Evolutionary conservation across 1,140 invertebrate species (phyloP).

Genomic region (Hormaphis cornu): DNA sequence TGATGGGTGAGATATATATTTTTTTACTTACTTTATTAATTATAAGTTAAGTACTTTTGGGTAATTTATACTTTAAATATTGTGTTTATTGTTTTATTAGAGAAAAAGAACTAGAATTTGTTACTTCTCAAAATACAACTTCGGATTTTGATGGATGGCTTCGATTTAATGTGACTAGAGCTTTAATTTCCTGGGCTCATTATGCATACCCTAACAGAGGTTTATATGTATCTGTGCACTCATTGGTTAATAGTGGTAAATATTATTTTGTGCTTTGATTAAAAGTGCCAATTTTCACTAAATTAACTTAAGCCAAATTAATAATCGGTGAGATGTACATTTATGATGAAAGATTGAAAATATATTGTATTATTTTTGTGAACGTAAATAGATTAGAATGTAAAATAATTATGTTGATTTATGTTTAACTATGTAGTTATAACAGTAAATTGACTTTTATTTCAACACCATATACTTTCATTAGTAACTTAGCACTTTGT

Average conservation of each 20-base stretch:
- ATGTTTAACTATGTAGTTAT: too few species aligned
- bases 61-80: not conserved
- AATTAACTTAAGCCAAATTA: not conserved
- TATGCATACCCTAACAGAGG: conserved; percentile 73
- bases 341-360: not conserved
- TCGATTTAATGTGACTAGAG: conserved; percentile 62
- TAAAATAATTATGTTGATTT: too few species aligned
- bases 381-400: not conserved
- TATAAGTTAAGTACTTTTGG: not conserved
- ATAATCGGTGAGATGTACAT: not conserved
- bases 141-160: conserved; percentile 62
- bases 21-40: not conserved
- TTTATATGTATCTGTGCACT: conserved; percentile 75
- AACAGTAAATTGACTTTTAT: too few species aligned
- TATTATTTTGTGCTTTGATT: too few species aligned
- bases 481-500: too few species aligned
- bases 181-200: conserved; percentile 65
- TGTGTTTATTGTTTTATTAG: conserved; percentile 33
- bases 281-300: too few species aligned
- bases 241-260: conserved; percentile 55
- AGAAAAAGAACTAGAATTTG: conserved; percentile 51
- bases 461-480: too few species aligned
- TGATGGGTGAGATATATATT: conserved; percentile 45
- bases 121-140: conserved; percentile 56
- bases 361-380: not conserved